Percentiles rank a stretch among this genome's conserved stretches.
Evolutionary conservation across 1,140 invertebrate species (phyloP).

Genomic region (Drosophila ercepeae): DNA sequence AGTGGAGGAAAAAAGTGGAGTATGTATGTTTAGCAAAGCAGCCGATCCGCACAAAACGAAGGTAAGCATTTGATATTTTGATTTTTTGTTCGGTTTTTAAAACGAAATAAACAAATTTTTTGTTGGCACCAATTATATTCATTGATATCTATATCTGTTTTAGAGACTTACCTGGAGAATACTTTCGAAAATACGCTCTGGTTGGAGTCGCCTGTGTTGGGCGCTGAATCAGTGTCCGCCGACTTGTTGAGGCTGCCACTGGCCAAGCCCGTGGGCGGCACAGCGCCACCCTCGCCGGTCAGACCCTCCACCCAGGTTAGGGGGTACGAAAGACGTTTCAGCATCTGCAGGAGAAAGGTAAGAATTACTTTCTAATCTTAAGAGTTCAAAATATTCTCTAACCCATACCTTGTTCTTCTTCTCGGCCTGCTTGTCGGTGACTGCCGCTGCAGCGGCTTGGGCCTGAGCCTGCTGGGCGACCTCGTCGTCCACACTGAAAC

Average conservation of each 20-base stretch:
- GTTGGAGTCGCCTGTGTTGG: constrained; percentile 84
- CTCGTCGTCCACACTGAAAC: constrained; percentile 88
- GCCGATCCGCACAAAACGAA: constrained; percentile 79
- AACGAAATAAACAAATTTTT: constrained; percentile 74
- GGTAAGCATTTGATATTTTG: constrained; percentile 63
- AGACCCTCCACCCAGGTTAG: constrained; percentile 95
- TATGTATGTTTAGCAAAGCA: constrained; percentile 71
- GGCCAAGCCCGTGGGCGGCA: constrained; percentile 82
- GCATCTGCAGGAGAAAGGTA: constrained; percentile 86
- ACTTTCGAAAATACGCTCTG: constrained; percentile 93
- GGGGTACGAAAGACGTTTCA: constrained; percentile 96
- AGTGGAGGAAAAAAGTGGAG: constrained; percentile 16
- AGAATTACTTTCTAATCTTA: not conserved
- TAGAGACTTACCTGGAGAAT: constrained; percentile 90
- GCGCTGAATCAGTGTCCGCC: constrained; percentile 78
- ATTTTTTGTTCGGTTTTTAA: constrained; percentile 28
- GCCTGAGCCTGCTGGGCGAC: constrained; percentile 60
- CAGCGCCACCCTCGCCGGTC: constrained; percentile 86
- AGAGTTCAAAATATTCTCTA: not conserved
- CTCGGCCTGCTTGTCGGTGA: constrained; percentile 80
- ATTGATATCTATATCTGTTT: constrained; percentile 35
- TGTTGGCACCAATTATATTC: constrained; percentile 60
- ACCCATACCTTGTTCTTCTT: constrained; percentile 87
- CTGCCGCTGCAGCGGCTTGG: constrained; percentile 83
- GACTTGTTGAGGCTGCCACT: constrained; percentile 76